These are phyloP conservation scores for Troglohyphantes excavatus DNA, from an alignment of 2,888 invertebrate species.

Conservation along the genomic window DNA sequence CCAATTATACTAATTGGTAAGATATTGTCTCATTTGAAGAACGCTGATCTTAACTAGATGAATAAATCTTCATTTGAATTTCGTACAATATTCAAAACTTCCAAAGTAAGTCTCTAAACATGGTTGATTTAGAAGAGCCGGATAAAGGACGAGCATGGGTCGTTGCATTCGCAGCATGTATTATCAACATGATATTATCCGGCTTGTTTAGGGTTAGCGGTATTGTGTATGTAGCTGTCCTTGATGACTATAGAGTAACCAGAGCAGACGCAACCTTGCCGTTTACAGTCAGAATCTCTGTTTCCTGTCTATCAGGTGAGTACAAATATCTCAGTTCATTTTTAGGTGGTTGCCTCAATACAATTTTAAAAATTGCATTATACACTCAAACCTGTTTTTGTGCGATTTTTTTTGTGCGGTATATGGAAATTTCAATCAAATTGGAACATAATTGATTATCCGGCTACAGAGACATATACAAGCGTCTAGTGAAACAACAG, in stretches of 20 bases:
- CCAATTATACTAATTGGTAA: background rate
- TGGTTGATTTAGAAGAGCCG: background rate
- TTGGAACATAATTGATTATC: no score
- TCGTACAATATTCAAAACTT: background rate
- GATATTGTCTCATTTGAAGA: background rate
- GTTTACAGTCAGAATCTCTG: no score
- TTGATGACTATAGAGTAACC: constrained; percentile 7
- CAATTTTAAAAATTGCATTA: background rate
- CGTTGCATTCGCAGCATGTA: constrained; percentile 27
- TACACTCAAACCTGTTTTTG: no score
- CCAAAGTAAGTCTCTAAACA: no score
- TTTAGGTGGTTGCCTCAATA: no score
- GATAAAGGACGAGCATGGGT: constrained; percentile 29
- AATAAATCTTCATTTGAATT: no score
- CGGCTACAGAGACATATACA: no score
- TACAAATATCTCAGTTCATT: no score
- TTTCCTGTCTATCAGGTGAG: constrained; percentile 23
- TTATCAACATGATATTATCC: constrained; percentile 39
- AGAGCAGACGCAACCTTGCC: constrained; percentile 42
- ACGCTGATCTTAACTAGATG: no score
- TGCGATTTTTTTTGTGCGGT: no score
- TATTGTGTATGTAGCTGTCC: constrained; percentile 27
- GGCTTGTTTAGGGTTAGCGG: constrained; percentile 32
- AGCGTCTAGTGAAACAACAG: no score
- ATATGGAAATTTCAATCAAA: no score